Percentiles rank a stretch among this genome's conserved stretches.
Conservation (phyloP, 1,140 invertebrate genomes). For the Drosophila tropicalis region DNA sequence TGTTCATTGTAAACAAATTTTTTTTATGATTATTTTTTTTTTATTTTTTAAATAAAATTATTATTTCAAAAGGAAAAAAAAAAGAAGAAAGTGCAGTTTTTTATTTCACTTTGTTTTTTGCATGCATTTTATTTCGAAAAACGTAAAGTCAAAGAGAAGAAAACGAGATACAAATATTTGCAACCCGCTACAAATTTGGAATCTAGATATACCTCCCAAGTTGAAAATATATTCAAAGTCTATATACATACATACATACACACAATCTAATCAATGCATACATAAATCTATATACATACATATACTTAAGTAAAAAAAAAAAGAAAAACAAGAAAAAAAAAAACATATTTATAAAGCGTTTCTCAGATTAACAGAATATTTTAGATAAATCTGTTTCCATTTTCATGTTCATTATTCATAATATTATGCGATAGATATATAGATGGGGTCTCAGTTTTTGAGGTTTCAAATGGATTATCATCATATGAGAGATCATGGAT, state of each 20-base stretch:
- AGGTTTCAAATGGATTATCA: conserved; percentile 56
- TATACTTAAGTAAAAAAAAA: conserved; percentile 7
- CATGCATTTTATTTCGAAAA: conserved; percentile 68
- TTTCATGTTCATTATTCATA: conserved; percentile 18
- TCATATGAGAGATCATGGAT: conserved; percentile 51
- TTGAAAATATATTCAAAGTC: conserved; percentile 70
- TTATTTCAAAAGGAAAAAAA: conserved; percentile 62
- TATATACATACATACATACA: conserved; percentile 45
- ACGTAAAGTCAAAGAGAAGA: background rate
- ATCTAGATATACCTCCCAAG: conserved; percentile 81
- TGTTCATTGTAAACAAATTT: conserved; percentile 80
- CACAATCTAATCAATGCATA: background rate
- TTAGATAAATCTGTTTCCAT: conserved; percentile 60
- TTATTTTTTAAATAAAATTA: conserved; percentile 82
- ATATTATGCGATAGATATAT: background rate
- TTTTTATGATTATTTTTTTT: conserved; percentile 78
- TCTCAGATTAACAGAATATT: conserved; percentile 44
- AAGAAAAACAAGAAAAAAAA: background rate
- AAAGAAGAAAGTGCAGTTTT: background rate
- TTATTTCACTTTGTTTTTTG: conserved; percentile 24
- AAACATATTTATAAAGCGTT: conserved; percentile 38
- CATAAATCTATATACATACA: conserved; percentile 34
- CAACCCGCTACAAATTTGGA: conserved; percentile 79
- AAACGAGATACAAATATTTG: conserved; percentile 70
- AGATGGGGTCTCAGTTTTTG: conserved; percentile 73